Conservation (phyloP, 2,888 invertebrate species). For the Resseliella maxima region DNA sequence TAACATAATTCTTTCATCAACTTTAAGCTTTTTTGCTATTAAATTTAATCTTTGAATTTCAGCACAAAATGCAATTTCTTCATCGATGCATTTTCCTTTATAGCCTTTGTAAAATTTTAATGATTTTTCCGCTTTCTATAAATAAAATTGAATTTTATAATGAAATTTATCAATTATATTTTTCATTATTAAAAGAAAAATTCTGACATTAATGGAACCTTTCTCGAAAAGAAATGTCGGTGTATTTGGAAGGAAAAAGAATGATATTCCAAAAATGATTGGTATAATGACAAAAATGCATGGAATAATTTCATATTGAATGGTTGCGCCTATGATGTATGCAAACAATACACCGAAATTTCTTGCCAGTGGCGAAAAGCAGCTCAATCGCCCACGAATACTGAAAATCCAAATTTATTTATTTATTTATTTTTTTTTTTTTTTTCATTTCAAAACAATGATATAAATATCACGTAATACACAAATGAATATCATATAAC, state of each 20-base stretch:
- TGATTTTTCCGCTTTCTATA: background rate
- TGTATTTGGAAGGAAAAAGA: slow-evolving; percentile 5
- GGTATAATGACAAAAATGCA: slow-evolving; percentile 55
- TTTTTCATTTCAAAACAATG: background rate
- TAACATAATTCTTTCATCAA: background rate
- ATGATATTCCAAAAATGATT: slow-evolving; percentile 16
- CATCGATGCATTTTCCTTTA: background rate
- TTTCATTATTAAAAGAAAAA: too few relatives aligned
- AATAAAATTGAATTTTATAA: too few relatives aligned
- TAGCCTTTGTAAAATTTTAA: too few relatives aligned
- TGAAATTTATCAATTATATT: too few relatives aligned
- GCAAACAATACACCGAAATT: slow-evolving; percentile 54
- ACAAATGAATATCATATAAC: too few relatives aligned
- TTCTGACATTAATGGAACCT: too few relatives aligned
- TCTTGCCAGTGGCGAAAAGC: background rate
- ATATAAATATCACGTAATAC: background rate
- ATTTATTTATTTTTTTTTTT: background rate
- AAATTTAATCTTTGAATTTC: background rate
- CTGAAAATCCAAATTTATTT: slow-evolving; percentile 17
- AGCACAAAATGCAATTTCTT: background rate
- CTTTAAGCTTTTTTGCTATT: background rate
- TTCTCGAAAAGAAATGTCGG: too few relatives aligned
- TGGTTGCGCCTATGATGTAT: slow-evolving; percentile 49
- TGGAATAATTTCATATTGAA: slow-evolving; percentile 53
- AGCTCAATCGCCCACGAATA: slow-evolving; percentile 57